These are phyloP conservation scores for Gopherus flavomarginatus DNA, from an alignment of 2,113 vertebrate genomes.

Conservation along the genomic window DNA sequence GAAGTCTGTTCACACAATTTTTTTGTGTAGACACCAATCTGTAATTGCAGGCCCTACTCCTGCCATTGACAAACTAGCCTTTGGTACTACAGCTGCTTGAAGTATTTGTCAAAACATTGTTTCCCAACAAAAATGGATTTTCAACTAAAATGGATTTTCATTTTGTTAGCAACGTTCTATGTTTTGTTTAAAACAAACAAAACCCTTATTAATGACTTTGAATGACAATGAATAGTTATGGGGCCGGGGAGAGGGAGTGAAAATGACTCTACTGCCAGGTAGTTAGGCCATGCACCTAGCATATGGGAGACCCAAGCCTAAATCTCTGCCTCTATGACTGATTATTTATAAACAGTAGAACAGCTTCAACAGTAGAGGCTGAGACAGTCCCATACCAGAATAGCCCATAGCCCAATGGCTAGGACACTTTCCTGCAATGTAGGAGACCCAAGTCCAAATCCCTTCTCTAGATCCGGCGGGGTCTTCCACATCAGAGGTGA, in stretches of 20 bases:
- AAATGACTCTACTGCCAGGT: no score
- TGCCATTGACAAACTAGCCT: not conserved
- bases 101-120: not conserved
- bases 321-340: no score
- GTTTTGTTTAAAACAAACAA: not conserved
- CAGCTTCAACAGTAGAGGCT: no score
- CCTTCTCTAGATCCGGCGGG: not conserved
- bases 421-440: no score
- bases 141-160: not conserved
- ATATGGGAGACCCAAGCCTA: not conserved
- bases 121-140: fast-evolving
- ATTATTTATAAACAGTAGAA: no score
- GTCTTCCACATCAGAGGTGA: not conserved
- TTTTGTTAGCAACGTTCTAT: not conserved
- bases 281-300: not conserved
- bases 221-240: not conserved
- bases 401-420: no score
- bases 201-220: not conserved
- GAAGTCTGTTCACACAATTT: not conserved
- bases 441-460: not conserved
- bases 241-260: not conserved
- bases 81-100: not conserved
- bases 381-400: no score
- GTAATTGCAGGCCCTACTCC: not conserved
- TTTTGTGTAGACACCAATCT: not conserved